Conservation (phyloP, 1,140 invertebrate genomes). For the Marisa cornuarietis region DNA sequence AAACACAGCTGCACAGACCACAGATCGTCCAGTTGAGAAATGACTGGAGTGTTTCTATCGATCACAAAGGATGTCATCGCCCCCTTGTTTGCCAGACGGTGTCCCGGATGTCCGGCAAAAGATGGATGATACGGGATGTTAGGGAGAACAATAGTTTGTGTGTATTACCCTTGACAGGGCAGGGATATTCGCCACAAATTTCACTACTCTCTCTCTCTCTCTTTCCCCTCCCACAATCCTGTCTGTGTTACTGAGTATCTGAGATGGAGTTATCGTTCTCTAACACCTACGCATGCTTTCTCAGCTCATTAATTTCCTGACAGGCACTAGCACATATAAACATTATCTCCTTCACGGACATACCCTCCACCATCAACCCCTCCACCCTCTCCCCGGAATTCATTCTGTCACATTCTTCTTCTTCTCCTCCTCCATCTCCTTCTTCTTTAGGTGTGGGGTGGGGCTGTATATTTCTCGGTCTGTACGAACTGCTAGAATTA, state of each 20-base stretch:
- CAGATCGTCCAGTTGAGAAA: no score
- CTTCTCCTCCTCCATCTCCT: not conserved
- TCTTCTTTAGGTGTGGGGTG: not conserved
- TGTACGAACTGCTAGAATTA: not conserved
- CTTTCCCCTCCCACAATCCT: not conserved
- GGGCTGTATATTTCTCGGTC: no score
- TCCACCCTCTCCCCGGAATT: no score
- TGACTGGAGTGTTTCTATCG: no score
- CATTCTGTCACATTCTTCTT: not conserved
- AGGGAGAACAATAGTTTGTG: no score
- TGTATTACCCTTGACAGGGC: no score
- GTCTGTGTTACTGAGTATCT: not conserved
- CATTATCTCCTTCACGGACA: not conserved
- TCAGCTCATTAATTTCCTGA: not conserved
- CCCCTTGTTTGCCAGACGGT: no score
- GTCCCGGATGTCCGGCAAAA: no score
- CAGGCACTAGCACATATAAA: not conserved
- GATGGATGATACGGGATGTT: no score
- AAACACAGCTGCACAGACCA: no score
- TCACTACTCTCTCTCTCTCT: constrained; percentile 1
- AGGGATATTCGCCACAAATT: no score
- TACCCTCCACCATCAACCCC: not conserved
- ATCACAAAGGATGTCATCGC: no score
- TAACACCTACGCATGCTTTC: not conserved
- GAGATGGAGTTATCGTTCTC: not conserved